Conservation (phyloP, 2,113 vertebrate genomes). For the Spizaetus ornatus region DNA sequence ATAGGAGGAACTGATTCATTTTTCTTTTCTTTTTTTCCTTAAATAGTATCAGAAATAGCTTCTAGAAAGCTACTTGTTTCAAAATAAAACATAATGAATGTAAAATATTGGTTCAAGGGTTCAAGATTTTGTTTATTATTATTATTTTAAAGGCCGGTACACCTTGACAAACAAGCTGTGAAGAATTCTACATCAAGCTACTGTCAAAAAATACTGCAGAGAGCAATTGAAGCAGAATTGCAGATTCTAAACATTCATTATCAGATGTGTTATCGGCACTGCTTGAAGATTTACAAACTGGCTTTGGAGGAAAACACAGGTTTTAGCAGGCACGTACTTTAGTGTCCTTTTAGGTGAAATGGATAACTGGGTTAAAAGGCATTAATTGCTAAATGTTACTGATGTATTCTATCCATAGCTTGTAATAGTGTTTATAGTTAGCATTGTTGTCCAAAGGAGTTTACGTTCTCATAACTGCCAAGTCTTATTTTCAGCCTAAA, state of each 20-base stretch:
- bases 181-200: background rate
- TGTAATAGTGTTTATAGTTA: background rate
- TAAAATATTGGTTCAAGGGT: background rate
- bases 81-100: background rate
- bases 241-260: conserved; percentile 59
- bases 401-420: background rate
- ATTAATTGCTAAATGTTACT: background rate
- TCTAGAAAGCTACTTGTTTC: background rate
- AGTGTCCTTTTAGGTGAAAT: background rate
- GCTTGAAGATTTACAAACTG: conserved; percentile 47
- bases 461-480: background rate
- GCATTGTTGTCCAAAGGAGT: background rate
- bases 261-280: conserved; percentile 58
- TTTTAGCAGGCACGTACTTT: background rate
- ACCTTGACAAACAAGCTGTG: background rate
- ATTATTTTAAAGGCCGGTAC: conserved; percentile 46
- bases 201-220: conserved; percentile 32
- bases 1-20: background rate
- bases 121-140: background rate
- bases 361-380: background rate
- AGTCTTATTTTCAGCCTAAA: background rate
- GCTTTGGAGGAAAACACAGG: background rate
- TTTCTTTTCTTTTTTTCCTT: background rate
- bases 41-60: background rate
- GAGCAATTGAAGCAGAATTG: conserved; percentile 62